These are phyloP conservation scores for Chrysopilus asiliformis DNA, from an alignment of 2,888 invertebrate species.

Conservation along the genomic window DNA sequence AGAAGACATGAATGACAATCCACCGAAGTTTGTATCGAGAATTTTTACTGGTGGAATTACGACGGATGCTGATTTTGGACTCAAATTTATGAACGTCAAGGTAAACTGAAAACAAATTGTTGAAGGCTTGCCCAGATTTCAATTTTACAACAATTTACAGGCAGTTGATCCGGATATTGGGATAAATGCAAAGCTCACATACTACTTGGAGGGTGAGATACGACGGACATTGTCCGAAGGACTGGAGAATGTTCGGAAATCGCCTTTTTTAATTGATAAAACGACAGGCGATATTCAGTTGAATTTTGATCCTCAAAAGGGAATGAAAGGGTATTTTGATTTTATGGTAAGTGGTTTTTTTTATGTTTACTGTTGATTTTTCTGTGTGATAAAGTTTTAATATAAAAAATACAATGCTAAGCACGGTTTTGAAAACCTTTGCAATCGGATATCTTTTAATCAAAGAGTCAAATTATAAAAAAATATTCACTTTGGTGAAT, in stretches of 20 bases:
- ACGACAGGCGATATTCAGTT: conserved; percentile 73
- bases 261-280: conserved; percentile 70
- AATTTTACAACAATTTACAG: conserved; percentile 33
- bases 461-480: too few species aligned
- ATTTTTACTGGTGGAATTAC: conserved; percentile 91
- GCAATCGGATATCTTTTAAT: too few species aligned
- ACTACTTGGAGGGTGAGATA: conserved; percentile 66
- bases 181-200: conserved; percentile 58
- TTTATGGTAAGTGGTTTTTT: conserved; percentile 48
- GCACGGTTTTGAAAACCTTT: too few species aligned
- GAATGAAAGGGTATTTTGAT: conserved; percentile 95
- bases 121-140: too few species aligned
- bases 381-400: too few species aligned
- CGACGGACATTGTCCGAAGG: conserved; percentile 76
- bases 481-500: too few species aligned
- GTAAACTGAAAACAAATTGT: too few species aligned
- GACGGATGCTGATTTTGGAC: conserved; percentile 83
- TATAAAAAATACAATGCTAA: too few species aligned
- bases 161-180: conserved; percentile 66
- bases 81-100: conserved; percentile 70
- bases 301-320: conserved; percentile 90
- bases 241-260: conserved; percentile 61
- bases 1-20: conserved; percentile 81
- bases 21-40: conserved; percentile 64
- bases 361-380: neutral